These are phyloP conservation scores for Neoarius graeffei DNA, from an alignment of 2,113 vertebrate genomes.

Conservation along the genomic window DNA sequence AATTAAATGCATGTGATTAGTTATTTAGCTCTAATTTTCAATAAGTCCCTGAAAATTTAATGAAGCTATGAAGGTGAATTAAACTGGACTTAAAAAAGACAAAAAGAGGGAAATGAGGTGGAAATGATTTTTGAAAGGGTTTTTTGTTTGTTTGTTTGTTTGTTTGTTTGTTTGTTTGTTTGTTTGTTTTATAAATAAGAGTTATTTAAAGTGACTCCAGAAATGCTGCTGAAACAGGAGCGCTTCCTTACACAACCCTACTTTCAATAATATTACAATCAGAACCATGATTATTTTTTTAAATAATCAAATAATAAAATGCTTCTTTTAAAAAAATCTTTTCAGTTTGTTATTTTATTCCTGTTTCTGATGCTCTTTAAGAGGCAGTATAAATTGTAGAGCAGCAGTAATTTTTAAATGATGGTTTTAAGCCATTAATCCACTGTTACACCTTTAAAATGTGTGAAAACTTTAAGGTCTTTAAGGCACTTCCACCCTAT, in stretches of 20 bases:
- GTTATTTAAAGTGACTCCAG: too few species aligned
- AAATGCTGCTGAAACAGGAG: neutral
- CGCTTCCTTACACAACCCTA: neutral
- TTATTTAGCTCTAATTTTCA: neutral
- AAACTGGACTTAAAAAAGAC: neutral
- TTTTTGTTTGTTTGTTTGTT: too few species aligned
- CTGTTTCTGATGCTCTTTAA: neutral
- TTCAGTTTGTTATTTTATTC: neutral
- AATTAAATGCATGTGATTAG: neutral
- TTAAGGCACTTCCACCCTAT: conserved; percentile 71
- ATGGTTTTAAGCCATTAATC: conserved; percentile 76
- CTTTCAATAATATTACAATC: neutral
- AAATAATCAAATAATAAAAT: neutral
- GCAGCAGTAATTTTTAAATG: conserved; percentile 70
- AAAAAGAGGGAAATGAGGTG: neutral
- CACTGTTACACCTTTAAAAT: conserved; percentile 78
- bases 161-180: too few species aligned
- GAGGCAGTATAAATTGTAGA: conserved; percentile 62
- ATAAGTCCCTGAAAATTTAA: neutral
- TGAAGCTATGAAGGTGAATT: neutral
- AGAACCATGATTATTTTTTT: neutral
- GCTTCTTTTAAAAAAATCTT: conserved; percentile 15
- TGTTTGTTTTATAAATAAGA: neutral
- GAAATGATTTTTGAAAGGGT: neutral
- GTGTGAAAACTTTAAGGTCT: conserved; percentile 73